A percentile compares a stretch with the other conserved stretches of the same genome.
These are phyloP conservation scores for Trichonephila clavipes DNA, from an alignment of 1,140 invertebrate species.

Conservation along the genomic window DNA sequence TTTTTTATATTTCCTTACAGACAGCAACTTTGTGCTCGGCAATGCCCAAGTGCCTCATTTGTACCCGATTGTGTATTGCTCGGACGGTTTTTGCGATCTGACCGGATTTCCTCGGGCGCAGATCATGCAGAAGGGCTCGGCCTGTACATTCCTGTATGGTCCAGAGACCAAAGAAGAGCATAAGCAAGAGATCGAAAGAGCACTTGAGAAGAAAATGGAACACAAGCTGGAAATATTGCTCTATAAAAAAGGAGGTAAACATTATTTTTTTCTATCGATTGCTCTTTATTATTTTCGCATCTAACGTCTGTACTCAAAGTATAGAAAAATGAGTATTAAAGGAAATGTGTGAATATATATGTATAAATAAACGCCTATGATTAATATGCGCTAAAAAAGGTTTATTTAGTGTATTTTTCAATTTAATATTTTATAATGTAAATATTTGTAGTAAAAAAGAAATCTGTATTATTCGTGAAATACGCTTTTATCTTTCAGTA, in stretches of 20 bases:
- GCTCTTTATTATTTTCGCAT: not conserved
- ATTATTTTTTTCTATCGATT: not conserved
- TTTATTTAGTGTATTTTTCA: no score
- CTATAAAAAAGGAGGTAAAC: slow-evolving; percentile 95
- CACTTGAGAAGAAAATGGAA: slow-evolving; percentile 93
- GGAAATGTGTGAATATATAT: no score
- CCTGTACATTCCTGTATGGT: slow-evolving; percentile 97
- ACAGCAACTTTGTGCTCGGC: slow-evolving; percentile 98
- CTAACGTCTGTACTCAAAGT: no score
- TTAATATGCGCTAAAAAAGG: no score
- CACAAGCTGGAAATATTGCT: slow-evolving; percentile 96
- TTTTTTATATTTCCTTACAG: slow-evolving; percentile 84
- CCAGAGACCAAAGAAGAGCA: slow-evolving; percentile 93
- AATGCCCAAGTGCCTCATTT: slow-evolving; percentile 93
- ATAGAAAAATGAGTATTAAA: no score
- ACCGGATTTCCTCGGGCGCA: slow-evolving; percentile 95
- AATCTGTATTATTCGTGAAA: no score
- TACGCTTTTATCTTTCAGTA: no score
- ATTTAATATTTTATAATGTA: no score
- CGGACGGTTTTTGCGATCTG: slow-evolving; percentile 98
- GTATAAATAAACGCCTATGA: no score
- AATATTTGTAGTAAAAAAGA: no score
- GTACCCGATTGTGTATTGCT: slow-evolving; percentile 98
- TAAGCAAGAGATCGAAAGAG: slow-evolving; percentile 92
- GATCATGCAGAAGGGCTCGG: slow-evolving; percentile 98